Percentiles rank a stretch among this genome's conserved stretches.
Conservation (phyloP, 2,888 invertebrate species). For the Melanostoma mellinum region DNA sequence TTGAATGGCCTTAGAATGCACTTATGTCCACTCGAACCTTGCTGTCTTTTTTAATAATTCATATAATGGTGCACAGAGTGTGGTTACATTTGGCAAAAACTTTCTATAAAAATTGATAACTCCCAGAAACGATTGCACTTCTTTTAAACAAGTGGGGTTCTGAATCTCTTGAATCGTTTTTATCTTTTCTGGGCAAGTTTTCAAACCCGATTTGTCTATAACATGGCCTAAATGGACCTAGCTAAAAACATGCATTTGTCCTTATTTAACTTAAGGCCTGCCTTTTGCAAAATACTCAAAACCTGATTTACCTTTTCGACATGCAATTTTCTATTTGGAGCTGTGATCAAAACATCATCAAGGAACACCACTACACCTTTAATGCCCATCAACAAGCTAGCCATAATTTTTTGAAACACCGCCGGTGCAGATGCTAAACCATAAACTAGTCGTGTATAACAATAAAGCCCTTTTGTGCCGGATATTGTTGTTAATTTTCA, state of each 20-base stretch:
- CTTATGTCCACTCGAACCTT: not conserved
- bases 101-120: conserved; percentile 1
- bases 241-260: not conserved
- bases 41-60: conserved; percentile 1
- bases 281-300: no score
- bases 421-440: conserved; percentile 6
- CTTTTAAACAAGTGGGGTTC: not conserved
- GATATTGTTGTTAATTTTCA: not conserved
- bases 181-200: conserved; percentile 7
- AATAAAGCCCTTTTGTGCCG: no score
- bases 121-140: not conserved
- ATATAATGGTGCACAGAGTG: conserved; percentile 1
- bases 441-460: not conserved
- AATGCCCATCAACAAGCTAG: not conserved
- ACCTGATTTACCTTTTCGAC: no score
- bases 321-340: no score
- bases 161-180: not conserved
- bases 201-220: not conserved
- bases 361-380: conserved; percentile 5
- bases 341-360: no score
- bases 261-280: no score
- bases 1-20: no score
- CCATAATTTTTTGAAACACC: not conserved
- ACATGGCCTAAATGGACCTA: conserved; percentile 11
- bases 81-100: conserved; percentile 1